These are phyloP conservation scores for Ischnus inquisitorius DNA, from an alignment of 2,888 invertebrate species.

Conservation along the genomic window DNA sequence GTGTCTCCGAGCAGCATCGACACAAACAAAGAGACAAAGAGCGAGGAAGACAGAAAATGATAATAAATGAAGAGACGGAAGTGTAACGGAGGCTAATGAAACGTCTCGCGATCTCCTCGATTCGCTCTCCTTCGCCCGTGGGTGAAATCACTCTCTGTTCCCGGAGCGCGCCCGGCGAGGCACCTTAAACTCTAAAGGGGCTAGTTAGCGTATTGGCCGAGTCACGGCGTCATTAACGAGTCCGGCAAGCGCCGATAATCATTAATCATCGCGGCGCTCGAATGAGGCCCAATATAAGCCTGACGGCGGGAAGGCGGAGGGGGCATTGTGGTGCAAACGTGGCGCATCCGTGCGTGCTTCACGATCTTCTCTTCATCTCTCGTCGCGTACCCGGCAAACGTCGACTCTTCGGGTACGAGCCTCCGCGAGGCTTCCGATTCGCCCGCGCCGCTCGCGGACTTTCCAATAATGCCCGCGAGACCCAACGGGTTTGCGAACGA, in stretches of 20 bases:
- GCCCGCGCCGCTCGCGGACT: constrained; percentile 50
- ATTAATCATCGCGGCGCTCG: constrained; percentile 82
- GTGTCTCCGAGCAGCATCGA: too few species aligned
- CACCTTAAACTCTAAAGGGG: constrained; percentile 74
- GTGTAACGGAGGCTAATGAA: constrained; percentile 45
- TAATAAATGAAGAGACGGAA: constrained; percentile 24
- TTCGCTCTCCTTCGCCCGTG: constrained; percentile 13
- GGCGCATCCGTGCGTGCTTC: constrained; percentile 61
- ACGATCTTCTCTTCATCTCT: constrained; percentile 49
- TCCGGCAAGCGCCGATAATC: constrained; percentile 77
- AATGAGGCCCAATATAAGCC: constrained; percentile 13
- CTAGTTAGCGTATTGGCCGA: constrained; percentile 83
- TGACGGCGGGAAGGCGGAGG: neutral
- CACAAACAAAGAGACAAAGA: too few species aligned
- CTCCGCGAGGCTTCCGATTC: constrained; percentile 60
- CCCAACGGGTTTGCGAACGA: neutral
- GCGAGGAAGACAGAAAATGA: too few species aligned
- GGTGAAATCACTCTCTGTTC: constrained; percentile 54
- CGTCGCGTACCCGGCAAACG: constrained; percentile 28
- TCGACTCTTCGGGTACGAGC: constrained; percentile 41
- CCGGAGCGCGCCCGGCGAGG: constrained; percentile 32
- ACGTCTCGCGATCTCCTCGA: neutral
- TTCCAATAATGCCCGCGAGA: constrained; percentile 18
- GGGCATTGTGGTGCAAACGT: constrained; percentile 61
- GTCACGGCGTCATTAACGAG: constrained; percentile 84